Evolutionary conservation across 64 coral and sea anemone species (phyloP).

Genomic region (Cladopsammia gracilis): DNA sequence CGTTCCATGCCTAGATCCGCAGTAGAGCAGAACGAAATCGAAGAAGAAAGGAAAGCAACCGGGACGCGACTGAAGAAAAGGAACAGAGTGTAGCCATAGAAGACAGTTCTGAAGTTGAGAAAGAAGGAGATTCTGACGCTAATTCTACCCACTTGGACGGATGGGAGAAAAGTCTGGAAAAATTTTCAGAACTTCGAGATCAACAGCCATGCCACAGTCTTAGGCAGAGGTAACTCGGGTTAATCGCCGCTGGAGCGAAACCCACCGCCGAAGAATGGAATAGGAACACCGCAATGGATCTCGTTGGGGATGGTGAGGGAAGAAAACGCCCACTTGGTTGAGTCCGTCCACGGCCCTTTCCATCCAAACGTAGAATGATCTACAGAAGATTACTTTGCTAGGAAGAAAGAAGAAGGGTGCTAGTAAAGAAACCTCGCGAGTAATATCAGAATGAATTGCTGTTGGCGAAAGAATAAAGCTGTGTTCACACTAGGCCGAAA

Average conservation of each 20-base stretch:
- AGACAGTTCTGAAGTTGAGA: no score
- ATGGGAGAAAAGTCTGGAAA: neutral
- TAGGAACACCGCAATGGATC: neutral
- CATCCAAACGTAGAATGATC: neutral
- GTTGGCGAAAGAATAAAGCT: neutral
- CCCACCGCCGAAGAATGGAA: no score
- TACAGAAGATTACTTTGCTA: neutral
- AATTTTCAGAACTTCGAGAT: neutral
- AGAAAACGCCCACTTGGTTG: neutral
- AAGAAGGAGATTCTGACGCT: neutral
- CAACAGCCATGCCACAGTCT: neutral
- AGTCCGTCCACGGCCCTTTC: neutral
- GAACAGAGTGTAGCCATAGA: no score
- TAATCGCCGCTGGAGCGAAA: neutral
- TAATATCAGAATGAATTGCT: neutral
- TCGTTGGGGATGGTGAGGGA: neutral
- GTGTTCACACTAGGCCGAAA: no score
- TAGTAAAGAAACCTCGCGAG: neutral
- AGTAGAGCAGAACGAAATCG: neutral
- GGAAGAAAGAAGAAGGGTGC: neutral
- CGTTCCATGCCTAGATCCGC: neutral
- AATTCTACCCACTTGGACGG: neutral
- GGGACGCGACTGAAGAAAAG: no score
- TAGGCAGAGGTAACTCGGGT: neutral
- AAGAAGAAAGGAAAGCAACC: neutral